phyloP scores from a whole-genome alignment of 2,888 invertebrate species.

The Pyrrhia umbra region DNA sequence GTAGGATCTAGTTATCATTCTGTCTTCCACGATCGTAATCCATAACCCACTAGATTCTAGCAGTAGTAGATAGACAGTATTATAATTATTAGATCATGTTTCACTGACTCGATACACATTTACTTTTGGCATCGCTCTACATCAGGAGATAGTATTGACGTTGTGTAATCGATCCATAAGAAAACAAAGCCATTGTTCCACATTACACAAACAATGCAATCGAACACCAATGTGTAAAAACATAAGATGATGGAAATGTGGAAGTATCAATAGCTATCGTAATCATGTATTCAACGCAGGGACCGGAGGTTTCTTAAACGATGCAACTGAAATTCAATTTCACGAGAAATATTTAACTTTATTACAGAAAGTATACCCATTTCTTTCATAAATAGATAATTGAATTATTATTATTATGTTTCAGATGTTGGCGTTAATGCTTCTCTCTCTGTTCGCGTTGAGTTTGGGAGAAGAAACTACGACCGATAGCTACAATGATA shows the following conservation, averaged over 20 bases:
- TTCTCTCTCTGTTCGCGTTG: constrained; percentile 73
- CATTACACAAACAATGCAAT: constrained; percentile 75
- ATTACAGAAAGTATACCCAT: too few species aligned
- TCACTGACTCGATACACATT: background rate
- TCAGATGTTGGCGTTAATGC: constrained; percentile 78
- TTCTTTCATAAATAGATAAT: background rate
- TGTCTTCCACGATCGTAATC: too few species aligned
- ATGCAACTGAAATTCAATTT: background rate
- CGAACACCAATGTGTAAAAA: constrained; percentile 72
- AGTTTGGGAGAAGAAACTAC: constrained; percentile 76
- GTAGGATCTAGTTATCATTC: too few species aligned
- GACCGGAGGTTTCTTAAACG: constrained; percentile 17
- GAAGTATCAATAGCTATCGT: constrained; percentile 69
- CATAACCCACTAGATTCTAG: too few species aligned
- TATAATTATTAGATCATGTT: too few species aligned
- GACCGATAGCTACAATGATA: constrained; percentile 76
- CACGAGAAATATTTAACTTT: too few species aligned
- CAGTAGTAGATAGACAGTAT: too few species aligned
- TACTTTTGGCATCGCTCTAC: constrained; percentile 14
- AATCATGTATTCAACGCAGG: constrained; percentile 54
- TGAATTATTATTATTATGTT: constrained; percentile 61
- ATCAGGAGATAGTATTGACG: constrained; percentile 35
- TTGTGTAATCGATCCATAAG: constrained; percentile 76
- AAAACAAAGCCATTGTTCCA: constrained; percentile 79
- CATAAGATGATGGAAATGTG: constrained; percentile 77